Percentiles rank a stretch among this genome's conserved stretches.
phyloP scores from a whole-genome alignment of 2,113 vertebrate species.

The Tachycineta bicolor region DNA sequence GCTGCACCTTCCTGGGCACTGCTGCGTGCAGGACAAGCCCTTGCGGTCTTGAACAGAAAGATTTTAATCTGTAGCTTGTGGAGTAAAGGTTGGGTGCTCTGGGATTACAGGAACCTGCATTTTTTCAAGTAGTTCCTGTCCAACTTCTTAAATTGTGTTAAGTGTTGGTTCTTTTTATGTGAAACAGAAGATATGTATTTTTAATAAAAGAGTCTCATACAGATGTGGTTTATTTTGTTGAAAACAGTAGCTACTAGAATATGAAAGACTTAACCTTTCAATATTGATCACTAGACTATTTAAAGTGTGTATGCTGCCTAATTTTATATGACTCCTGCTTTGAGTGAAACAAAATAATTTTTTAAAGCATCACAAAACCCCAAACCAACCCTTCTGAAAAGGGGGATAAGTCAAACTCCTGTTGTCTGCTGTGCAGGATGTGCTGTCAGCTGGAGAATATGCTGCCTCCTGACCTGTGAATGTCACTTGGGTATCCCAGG shows the following conservation, averaged over 20 bases:
- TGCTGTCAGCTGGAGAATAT: neutral
- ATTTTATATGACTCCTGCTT: neutral
- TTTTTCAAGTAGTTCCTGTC: slow-evolving; percentile 10
- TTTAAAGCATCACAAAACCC: neutral
- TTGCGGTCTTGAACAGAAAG: neutral
- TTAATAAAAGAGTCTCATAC: slow-evolving; percentile 58
- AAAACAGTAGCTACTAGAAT: neutral
- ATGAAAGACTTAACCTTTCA: neutral
- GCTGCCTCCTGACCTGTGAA: neutral
- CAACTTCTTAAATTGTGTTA: slow-evolving; percentile 2
- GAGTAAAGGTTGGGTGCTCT: neutral
- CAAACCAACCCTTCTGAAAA: neutral
- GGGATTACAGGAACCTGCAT: neutral
- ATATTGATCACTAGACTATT: neutral
- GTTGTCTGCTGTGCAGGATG: neutral
- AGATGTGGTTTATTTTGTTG: neutral
- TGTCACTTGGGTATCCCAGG: neutral
- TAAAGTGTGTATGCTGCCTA: neutral
- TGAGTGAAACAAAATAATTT: neutral
- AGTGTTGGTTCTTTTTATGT: slow-evolving; percentile 56
- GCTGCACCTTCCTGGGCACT: neutral
- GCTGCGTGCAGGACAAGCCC: neutral
- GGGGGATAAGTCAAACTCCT: neutral
- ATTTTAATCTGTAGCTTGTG: neutral
- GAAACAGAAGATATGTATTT: slow-evolving; percentile 59